Conservation (phyloP, 2,113 vertebrate species). For the Hyaena hyaena region DNA sequence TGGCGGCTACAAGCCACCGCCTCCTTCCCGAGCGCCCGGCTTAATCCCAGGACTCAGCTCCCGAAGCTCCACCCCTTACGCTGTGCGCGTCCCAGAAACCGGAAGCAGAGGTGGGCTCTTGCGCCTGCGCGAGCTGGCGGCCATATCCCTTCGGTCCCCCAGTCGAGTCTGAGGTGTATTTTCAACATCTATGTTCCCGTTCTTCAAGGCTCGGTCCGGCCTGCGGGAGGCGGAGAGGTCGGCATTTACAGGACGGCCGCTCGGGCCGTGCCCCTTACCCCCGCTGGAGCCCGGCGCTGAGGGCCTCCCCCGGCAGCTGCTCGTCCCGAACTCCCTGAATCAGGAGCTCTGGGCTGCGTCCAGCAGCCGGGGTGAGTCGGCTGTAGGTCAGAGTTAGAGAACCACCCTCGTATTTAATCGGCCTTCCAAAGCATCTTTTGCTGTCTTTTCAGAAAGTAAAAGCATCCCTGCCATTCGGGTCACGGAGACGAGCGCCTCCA, state of each 20-base stretch:
- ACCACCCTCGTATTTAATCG: not conserved
- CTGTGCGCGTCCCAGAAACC: accelerated
- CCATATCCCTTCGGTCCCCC: accelerated
- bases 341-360: not conserved
- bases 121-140: not conserved
- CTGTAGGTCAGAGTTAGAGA: not conserved
- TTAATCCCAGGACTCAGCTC: not conserved
- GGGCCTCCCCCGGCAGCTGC: not conserved
- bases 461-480: not conserved
- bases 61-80: not conserved
- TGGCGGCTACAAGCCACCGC: accelerated
- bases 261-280: no score
- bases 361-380: not conserved
- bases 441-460: not conserved
- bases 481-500: not conserved
- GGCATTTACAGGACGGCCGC: not conserved
- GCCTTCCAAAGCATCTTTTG: not conserved
- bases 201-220: accelerated
- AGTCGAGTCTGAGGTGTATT: accelerated
- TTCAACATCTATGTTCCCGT: accelerated
- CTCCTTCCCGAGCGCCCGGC: accelerated
- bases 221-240: not conserved
- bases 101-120: accelerated
- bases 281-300: not conserved
- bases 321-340: not conserved